These are phyloP conservation scores for Papilio dardanus DNA, from an alignment of 1,140 invertebrate genomes.

Conservation along the genomic window DNA sequence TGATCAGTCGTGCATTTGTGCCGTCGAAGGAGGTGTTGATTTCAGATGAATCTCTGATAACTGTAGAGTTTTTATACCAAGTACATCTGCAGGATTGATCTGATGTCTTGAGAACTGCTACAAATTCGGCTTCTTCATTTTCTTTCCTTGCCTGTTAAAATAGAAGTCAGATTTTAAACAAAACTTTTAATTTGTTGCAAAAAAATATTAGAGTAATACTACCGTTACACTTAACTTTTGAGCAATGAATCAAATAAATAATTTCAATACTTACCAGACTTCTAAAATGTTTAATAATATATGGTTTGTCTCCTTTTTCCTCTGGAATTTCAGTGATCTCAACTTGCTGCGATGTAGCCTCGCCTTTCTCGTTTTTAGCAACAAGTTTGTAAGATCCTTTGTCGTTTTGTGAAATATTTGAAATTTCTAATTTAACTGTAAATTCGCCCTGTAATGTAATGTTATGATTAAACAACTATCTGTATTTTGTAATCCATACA, in stretches of 20 bases:
- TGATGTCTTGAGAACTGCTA: constrained; percentile 86
- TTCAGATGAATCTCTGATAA: constrained; percentile 88
- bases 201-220: neutral
- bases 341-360: constrained; percentile 94
- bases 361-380: constrained; percentile 96
- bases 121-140: constrained; percentile 90
- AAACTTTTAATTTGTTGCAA: neutral
- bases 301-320: constrained; percentile 87
- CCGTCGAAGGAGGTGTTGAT: constrained; percentile 90
- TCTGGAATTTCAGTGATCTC: constrained; percentile 92
- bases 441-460: constrained; percentile 88
- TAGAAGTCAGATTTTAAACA: neutral
- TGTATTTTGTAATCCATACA: constrained; percentile 29
- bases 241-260: neutral
- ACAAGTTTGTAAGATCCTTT: constrained; percentile 95
- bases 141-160: constrained; percentile 81
- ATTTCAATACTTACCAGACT: constrained; percentile 85
- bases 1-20: constrained; percentile 88
- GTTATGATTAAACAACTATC: neutral
- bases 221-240: neutral
- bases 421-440: constrained; percentile 93
- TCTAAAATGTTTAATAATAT: constrained; percentile 88
- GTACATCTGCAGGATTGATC: constrained; percentile 91
- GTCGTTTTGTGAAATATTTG: constrained; percentile 89
- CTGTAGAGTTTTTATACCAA: constrained; percentile 93